phyloP scores from a whole-genome alignment of 2,888 invertebrate genomes.

The Serripes groenlandicus region DNA sequence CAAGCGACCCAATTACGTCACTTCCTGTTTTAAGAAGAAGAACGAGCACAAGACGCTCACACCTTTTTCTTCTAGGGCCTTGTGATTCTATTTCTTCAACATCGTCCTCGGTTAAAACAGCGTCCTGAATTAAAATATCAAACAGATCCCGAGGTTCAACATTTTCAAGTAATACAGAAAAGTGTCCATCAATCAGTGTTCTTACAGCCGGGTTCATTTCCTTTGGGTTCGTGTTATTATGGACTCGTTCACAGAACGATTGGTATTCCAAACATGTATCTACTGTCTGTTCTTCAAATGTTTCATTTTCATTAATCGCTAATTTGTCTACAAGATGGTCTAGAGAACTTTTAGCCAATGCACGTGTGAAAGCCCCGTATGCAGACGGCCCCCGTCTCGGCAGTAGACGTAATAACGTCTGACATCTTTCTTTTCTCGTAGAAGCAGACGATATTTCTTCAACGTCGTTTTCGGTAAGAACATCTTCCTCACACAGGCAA shows the following conservation, averaged over 20 bases:
- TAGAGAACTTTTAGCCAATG: slow-evolving; percentile 43
- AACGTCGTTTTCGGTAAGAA: slow-evolving; percentile 68
- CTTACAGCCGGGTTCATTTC: neutral
- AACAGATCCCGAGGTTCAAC: slow-evolving; percentile 67
- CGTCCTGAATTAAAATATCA: slow-evolving; percentile 62
- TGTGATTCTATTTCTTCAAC: slow-evolving; percentile 48
- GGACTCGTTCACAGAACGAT: neutral
- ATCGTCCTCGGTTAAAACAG: slow-evolving; percentile 54
- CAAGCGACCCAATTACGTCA: slow-evolving; percentile 21
- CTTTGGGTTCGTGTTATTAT: neutral
- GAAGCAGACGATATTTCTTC: slow-evolving; percentile 53
- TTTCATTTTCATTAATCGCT: neutral
- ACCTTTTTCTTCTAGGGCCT: slow-evolving; percentile 60
- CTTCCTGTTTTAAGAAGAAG: slow-evolving; percentile 17
- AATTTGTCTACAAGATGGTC: slow-evolving; percentile 32
- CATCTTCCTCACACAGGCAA: slow-evolving; percentile 57
- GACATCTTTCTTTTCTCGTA: slow-evolving; percentile 61
- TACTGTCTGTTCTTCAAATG: neutral
- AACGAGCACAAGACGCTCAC: slow-evolving; percentile 42
- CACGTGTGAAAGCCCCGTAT: slow-evolving; percentile 64
- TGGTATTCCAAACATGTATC: neutral
- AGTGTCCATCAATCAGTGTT: slow-evolving; percentile 29
- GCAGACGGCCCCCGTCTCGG: slow-evolving; percentile 65
- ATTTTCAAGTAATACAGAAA: slow-evolving; percentile 62
- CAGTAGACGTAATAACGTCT: slow-evolving; percentile 54